phyloP scores from a whole-genome alignment of 1,140 invertebrate genomes.

The Medauroidea extradentata region DNA sequence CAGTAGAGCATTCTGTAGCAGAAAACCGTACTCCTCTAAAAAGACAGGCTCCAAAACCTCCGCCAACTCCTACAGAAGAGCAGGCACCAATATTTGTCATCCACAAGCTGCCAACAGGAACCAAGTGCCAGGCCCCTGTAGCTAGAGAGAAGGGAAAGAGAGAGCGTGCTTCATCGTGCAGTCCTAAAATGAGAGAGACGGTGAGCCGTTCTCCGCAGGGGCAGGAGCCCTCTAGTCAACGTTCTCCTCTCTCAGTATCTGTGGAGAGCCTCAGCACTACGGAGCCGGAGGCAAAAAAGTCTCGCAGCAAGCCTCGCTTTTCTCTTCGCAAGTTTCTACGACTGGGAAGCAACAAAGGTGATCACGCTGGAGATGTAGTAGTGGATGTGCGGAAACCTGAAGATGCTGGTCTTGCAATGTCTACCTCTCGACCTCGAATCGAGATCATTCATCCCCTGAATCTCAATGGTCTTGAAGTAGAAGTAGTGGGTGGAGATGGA shows the following conservation, averaged over 20 bases:
- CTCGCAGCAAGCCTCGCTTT: conserved; percentile 56
- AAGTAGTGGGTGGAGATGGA: conserved; percentile 63
- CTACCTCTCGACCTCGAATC: conserved; percentile 61
- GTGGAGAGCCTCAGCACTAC: conserved; percentile 58
- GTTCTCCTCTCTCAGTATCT: conserved; percentile 62
- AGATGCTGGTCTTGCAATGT: conserved; percentile 44
- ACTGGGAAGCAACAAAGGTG: conserved; percentile 65
- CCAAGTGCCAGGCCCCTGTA: conserved; percentile 61
- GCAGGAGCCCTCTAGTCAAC: conserved; percentile 47
- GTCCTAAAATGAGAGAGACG: conserved; percentile 54
- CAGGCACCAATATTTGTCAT: not conserved
- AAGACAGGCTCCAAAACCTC: conserved; percentile 56
- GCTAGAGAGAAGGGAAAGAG: conserved; percentile 70
- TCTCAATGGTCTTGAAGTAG: conserved; percentile 68
- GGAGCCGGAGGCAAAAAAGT: conserved; percentile 50
- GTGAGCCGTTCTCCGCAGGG: not conserved
- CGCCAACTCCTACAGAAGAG: conserved; percentile 37
- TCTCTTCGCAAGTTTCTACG: conserved; percentile 79
- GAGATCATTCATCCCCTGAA: conserved; percentile 87
- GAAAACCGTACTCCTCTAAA: conserved; percentile 7
- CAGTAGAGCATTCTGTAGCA: not conserved
- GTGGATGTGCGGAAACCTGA: conserved; percentile 21
- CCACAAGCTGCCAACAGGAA: not conserved
- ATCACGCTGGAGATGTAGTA: conserved; percentile 45
- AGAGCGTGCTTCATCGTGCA: conserved; percentile 59